Percentiles rank a stretch among this genome's conserved stretches.
Conservation (phyloP, 2,113 vertebrate species). For the Corythaixoides concolor region DNA sequence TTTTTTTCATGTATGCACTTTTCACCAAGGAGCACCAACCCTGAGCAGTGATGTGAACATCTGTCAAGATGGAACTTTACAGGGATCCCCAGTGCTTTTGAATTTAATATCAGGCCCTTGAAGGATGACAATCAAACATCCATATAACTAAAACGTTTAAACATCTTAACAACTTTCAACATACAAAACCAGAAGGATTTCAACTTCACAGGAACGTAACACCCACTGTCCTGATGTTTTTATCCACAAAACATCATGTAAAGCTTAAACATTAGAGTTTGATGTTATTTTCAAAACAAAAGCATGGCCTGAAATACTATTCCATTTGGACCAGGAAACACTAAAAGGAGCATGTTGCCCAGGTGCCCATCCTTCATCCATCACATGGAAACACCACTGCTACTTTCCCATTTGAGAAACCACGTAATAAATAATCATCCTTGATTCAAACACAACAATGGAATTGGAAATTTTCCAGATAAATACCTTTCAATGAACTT, state of each 20-base stretch:
- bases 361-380: background rate
- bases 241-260: background rate
- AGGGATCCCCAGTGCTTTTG: background rate
- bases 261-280: background rate
- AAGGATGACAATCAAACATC: background rate
- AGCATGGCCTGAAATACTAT: background rate
- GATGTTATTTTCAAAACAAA: background rate
- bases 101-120: background rate
- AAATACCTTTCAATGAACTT: background rate
- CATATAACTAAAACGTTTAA: background rate
- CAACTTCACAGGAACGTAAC: background rate
- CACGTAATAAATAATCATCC: background rate
- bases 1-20: background rate
- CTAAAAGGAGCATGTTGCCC: background rate
- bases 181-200: background rate
- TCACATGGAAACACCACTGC: background rate
- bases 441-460: background rate
- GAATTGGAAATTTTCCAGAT: background rate
- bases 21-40: background rate
- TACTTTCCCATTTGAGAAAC: background rate
- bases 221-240: background rate
- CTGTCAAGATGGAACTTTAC: background rate
- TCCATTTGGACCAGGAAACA: background rate
- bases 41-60: background rate
- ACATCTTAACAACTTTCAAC: background rate